phyloP scores from a whole-genome alignment of 2,113 vertebrate genomes.

The Pheucticus melanocephalus region DNA sequence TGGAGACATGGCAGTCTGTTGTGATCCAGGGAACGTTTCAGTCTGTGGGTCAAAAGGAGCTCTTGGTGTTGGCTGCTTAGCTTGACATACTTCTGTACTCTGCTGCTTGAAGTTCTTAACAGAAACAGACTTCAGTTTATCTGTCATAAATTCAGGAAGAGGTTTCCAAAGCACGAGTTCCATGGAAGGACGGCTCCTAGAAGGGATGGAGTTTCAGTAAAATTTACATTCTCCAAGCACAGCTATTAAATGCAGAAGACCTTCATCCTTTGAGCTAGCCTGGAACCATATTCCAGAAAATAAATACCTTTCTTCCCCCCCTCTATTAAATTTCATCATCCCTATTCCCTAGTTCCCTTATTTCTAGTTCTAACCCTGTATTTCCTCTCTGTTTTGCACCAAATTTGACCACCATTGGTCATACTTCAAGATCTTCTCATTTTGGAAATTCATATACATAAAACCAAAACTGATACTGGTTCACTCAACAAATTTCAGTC shows the following conservation, averaged over 20 bases:
- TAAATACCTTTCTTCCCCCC: not conserved
- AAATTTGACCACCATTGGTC: not conserved
- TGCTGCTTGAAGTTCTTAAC: constrained; percentile 65
- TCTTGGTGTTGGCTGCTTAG: constrained; percentile 4
- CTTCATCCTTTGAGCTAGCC: not conserved
- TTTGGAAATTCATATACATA: not conserved
- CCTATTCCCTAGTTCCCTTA: not conserved
- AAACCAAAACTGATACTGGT: not conserved
- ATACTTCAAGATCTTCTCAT: not conserved
- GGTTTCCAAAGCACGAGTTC: constrained; percentile 81
- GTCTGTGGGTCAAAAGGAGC: constrained; percentile 67
- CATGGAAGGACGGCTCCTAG: constrained; percentile 80
- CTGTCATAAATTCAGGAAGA: constrained; percentile 75
- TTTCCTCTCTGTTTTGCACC: not conserved
- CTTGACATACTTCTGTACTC: constrained; percentile 47
- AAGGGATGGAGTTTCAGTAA: constrained; percentile 20
- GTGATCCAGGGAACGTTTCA: constrained; percentile 61
- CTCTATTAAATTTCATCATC: not conserved
- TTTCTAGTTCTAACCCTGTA: not conserved
- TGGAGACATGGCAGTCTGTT: constrained; percentile 58
- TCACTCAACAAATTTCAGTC: not conserved
- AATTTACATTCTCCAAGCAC: not conserved
- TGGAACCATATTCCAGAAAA: not conserved
- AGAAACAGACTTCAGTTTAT: constrained; percentile 68
- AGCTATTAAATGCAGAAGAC: not conserved